Percentiles rank a stretch among this genome's conserved stretches.
phyloP scores from a whole-genome alignment of 2,888 invertebrate genomes.

The Pachliopta kotzebuea region DNA sequence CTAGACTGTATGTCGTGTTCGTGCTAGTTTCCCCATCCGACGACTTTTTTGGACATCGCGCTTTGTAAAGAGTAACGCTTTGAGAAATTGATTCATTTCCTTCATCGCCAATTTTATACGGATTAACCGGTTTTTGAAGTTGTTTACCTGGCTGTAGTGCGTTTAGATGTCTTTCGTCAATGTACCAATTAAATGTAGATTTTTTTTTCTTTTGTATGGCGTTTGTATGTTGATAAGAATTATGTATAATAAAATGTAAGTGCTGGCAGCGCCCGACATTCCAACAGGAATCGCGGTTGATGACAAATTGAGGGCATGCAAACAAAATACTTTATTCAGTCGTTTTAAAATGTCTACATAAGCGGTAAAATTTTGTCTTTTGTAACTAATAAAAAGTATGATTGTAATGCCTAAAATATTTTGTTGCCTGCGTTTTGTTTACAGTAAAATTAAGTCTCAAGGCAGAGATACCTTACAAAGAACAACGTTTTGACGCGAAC shows the following conservation, averaged over 20 bases:
- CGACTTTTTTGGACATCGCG: conserved; percentile 63
- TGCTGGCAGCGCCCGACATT: conserved; percentile 52
- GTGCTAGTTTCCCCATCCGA: conserved; percentile 74
- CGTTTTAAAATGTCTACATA: conserved; percentile 31
- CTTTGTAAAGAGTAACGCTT: conserved; percentile 60
- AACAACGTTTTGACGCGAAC: conserved; percentile 22
- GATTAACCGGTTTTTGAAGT: conserved; percentile 64
- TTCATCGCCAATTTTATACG: conserved; percentile 69
- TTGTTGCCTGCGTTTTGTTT: conserved; percentile 1
- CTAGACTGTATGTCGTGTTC: conserved; percentile 79
- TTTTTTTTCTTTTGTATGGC: conserved; percentile 56
- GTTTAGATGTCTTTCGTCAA: conserved; percentile 55
- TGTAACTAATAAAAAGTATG: neutral
- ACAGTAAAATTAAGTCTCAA: conserved; percentile 7
- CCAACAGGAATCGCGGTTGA: conserved; percentile 44
- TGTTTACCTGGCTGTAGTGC: conserved; percentile 60
- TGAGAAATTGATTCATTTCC: conserved; percentile 59
- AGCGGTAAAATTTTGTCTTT: conserved; percentile 3
- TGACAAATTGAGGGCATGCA: conserved; percentile 39
- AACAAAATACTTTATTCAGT: conserved; percentile 36
- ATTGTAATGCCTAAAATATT: conserved; percentile 17
- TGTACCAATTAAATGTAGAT: conserved; percentile 50
- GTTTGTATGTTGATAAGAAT: conserved; percentile 60
- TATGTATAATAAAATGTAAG: conserved; percentile 51
- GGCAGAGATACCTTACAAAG: conserved; percentile 11